Conservation (phyloP, 2,113 vertebrate species). For the Phrynosoma blainvillii region DNA sequence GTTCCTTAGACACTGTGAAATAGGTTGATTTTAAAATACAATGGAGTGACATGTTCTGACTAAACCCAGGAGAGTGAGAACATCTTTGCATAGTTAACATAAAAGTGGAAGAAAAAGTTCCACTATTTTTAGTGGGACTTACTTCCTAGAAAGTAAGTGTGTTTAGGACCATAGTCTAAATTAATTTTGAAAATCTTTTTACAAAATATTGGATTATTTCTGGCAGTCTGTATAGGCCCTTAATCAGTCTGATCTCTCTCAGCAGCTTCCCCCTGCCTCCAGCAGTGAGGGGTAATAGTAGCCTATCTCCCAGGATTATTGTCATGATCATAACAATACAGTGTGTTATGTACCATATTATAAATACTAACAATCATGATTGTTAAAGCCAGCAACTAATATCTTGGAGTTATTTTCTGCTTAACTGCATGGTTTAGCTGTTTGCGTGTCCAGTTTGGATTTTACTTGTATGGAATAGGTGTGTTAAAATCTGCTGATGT, state of each 20-base stretch:
- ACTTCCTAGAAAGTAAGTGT: background rate
- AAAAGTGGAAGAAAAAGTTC: background rate
- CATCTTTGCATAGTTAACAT: background rate
- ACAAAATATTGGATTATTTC: background rate
- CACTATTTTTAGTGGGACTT: background rate
- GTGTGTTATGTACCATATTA: no score
- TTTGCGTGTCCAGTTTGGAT: background rate
- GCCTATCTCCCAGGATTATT: background rate
- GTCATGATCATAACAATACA: background rate
- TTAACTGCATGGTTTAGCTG: background rate
- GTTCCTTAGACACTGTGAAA: background rate
- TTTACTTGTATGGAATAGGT: background rate
- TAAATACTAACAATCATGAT: background rate
- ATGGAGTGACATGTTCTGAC: background rate
- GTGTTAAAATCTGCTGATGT: no score
- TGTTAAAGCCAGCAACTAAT: background rate
- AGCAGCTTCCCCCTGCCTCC: background rate
- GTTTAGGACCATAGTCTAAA: background rate
- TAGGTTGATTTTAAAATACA: background rate
- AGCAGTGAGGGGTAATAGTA: background rate
- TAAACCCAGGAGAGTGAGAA: background rate
- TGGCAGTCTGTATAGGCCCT: no score
- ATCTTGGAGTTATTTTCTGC: background rate
- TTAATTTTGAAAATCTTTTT: background rate
- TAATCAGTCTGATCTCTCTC: background rate